phyloP scores from a whole-genome alignment of 1,140 invertebrate species.

The Papilio helenus region DNA sequence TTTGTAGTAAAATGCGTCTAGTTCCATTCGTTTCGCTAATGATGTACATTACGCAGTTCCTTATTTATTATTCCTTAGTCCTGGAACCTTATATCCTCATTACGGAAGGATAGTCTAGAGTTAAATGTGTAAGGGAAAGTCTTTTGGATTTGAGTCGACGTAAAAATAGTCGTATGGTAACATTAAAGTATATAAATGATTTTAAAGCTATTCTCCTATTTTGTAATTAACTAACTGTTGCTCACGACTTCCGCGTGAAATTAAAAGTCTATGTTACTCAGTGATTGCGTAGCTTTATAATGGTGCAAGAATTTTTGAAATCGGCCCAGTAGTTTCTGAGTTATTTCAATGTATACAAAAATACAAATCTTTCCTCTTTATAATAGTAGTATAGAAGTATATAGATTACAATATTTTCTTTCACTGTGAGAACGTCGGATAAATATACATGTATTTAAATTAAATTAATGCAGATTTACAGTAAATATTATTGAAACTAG shows the following conservation, averaged over 20 bases:
- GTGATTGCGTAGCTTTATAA: too few species aligned
- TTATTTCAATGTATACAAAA: too few species aligned
- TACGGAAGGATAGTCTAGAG: background rate
- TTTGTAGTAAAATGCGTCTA: background rate
- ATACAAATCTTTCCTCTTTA: too few species aligned
- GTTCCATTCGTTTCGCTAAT: background rate
- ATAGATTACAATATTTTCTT: background rate
- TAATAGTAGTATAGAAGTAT: background rate
- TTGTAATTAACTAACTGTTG: too few species aligned
- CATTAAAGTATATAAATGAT: background rate
- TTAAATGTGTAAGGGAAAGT: background rate
- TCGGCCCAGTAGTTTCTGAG: too few species aligned
- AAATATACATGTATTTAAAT: background rate
- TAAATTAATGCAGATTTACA: background rate
- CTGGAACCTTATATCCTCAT: conserved; percentile 6
- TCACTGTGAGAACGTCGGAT: background rate
- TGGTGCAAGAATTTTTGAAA: too few species aligned
- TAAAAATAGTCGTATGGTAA: background rate
- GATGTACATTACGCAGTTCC: conserved; percentile 7
- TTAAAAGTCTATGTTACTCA: too few species aligned
- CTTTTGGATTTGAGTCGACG: background rate
- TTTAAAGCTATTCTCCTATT: too few species aligned
- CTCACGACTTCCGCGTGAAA: too few species aligned
- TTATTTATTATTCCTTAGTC: conserved; percentile 16
- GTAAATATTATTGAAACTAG: background rate